Evolutionary conservation across 2,888 invertebrate species (phyloP), one percentile per base, ranked within the genome.

Genomic region (Drosophila neotestacea): DNA sequence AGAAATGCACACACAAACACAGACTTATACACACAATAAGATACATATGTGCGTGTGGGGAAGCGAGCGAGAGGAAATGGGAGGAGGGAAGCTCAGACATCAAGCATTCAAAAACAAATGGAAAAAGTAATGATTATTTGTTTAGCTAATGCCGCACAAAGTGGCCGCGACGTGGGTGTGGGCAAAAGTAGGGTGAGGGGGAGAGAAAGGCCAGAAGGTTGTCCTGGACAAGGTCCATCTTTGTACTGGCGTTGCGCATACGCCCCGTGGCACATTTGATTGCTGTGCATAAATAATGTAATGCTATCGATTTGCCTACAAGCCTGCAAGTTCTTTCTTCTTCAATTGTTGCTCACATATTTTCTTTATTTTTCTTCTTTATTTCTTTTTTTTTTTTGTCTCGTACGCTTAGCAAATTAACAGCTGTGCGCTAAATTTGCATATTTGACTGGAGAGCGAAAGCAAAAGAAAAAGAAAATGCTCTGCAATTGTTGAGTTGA

Each of bases 101-200:
- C 81, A 77, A 71, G 78, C 85, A 81, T 81, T 81, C 81, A 81
- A 79, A 85, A 88, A 86, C 85, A 89, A 86, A 89, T 88, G 88
- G 88, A 89, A 85, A 85, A 86, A 85, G 88, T 89, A 86, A 86
- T 86, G 86, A 86, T 86, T 86, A 86, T 86, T 89, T 89, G 86
- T 78, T 88, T 89, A 89, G 85, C 88, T 86, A 86, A 86, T 86
- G 85, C 86, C 89, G 86, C 88, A 78, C 87, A 86, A 86, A 86
- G 86, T 86, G 86, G 86, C 80, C 85, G 70, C 30, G 52, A 10
- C 30, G 46, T 1, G 30, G 3, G 22, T 3, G 10, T 2, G 28
- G 27, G 1, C 28, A 6, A 10, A 16, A 6, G 11, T 3, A 4
- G 28, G 6, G 6, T 9, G 44, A 3, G 10, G 1, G 0, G 16